These are phyloP conservation scores for Fistularia commersonii DNA, from an alignment of 2,797 vertebrate species.

Conservation along the genomic window DNA sequence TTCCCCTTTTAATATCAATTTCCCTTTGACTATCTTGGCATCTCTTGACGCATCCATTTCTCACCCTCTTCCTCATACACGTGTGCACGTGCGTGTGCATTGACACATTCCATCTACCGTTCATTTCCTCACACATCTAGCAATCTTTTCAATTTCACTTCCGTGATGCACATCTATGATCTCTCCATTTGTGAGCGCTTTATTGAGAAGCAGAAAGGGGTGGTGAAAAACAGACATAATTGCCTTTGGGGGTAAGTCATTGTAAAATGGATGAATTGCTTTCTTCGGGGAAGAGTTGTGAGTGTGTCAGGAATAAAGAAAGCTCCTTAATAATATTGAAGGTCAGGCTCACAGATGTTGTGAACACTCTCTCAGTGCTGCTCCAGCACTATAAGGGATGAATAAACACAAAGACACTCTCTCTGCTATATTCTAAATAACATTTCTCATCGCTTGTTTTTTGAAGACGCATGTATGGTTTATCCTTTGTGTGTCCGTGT, in stretches of 20 bases:
- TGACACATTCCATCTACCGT: slow-evolving; percentile 29
- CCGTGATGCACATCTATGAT: slow-evolving; percentile 72
- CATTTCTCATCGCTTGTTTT: slow-evolving; percentile 41
- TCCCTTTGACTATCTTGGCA: slow-evolving; percentile 55
- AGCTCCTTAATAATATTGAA: slow-evolving; percentile 66
- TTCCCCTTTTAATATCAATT: slow-evolving; percentile 54
- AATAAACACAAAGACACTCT: slow-evolving; percentile 44
- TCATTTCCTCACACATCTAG: slow-evolving; percentile 68
- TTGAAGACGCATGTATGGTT: slow-evolving; percentile 5
- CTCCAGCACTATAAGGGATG: slow-evolving; percentile 30
- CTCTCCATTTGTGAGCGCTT: slow-evolving; percentile 70
- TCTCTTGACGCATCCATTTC: slow-evolving; percentile 48
- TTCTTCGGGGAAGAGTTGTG: slow-evolving; percentile 56
- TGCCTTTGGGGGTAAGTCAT: slow-evolving; percentile 71
- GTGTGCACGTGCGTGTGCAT: slow-evolving; percentile 1
- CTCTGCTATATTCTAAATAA: slow-evolving; percentile 33
- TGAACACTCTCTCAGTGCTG: slow-evolving; percentile 31
- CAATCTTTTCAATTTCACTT: slow-evolving; percentile 72
- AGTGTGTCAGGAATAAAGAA: slow-evolving; percentile 62
- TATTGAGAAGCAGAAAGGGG: slow-evolving; percentile 71
- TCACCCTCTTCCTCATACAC: slow-evolving; percentile 5
- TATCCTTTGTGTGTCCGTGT: slow-evolving; percentile 4
- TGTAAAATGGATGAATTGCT: slow-evolving; percentile 75
- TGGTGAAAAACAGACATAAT: slow-evolving; percentile 72
- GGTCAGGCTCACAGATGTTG: slow-evolving; percentile 60